These are phyloP conservation scores for Trematomus bernacchii DNA, from an alignment of 2,797 vertebrate species.

Conservation along the genomic window DNA sequence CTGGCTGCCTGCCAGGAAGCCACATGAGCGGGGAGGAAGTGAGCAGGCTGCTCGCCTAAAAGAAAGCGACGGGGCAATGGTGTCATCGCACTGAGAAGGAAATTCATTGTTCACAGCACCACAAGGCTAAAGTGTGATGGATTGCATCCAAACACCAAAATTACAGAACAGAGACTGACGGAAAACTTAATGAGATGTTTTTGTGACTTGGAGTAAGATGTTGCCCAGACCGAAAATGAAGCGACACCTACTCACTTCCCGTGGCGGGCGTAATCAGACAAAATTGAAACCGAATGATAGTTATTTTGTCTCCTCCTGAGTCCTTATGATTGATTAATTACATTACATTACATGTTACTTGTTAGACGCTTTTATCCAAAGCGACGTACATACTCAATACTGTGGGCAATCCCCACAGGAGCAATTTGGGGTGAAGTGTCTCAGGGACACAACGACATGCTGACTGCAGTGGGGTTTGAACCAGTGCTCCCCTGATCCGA, in stretches of 20 bases:
- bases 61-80: slow-evolving; percentile 26
- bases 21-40: slow-evolving; percentile 64
- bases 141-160: slow-evolving; percentile 45
- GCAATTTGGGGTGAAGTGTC: too few species aligned
- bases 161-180: slow-evolving; percentile 29
- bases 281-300: slow-evolving; percentile 13
- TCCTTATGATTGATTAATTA: slow-evolving; percentile 7
- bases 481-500: too few species aligned
- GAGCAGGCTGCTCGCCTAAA: slow-evolving; percentile 23
- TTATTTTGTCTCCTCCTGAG: slow-evolving; percentile 20
- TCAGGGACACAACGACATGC: too few species aligned
- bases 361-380: too few species aligned
- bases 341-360: background rate
- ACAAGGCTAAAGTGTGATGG: background rate
- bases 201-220: background rate
- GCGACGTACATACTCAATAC: too few species aligned
- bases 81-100: slow-evolving; percentile 52
- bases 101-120: slow-evolving; percentile 56
- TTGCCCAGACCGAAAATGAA: slow-evolving; percentile 14
- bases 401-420: too few species aligned
- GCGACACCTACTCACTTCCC: slow-evolving; percentile 32
- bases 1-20: slow-evolving; percentile 65
- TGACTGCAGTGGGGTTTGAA: too few species aligned
- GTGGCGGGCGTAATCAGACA: background rate
- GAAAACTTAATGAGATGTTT: slow-evolving; percentile 50